Base-by-base conservation (phyloP, 2,797 vertebrate genomes). In the Acipenser oxyrinchus region DNA sequence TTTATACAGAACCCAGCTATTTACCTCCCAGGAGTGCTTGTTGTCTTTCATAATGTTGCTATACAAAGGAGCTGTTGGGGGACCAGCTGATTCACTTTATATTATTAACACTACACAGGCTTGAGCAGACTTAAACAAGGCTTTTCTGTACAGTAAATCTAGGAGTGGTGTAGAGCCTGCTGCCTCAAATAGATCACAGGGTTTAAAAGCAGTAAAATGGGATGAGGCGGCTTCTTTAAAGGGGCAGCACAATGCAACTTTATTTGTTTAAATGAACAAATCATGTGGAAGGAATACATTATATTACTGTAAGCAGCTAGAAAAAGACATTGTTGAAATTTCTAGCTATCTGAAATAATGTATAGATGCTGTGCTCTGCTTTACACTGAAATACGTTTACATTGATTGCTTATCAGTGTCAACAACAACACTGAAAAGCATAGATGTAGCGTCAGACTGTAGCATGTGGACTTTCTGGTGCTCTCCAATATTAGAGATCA, bases 51-150 rank as follows among this genome's bases (percentile, higher is more conserved):
- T 72, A 68, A 61, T 84, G 79, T 84, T 79, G 72, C 75, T 76
- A 81, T 78, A 83, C 84, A 84, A 78, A 86, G 84, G 81, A 72
- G 73, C 81, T 83, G 80, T 82, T 62, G 74, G 76, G 72, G 64
- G 75, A 78, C 68, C 74, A 76, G 72, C 77, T 79, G 82, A 83
- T 81, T 88, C 87, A 77, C 81, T 85, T 84, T 80, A 78, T 81
- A 82, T 89, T 88, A 88, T 82, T 87, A 82, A 87, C 84, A 86
- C 70, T 78, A 76, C 74, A 51, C 76, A 87, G 81, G 76, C 76
- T 79, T 68, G 69, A 75, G 72, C 63, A 55, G 66, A 50, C 61
- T 55, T 49, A 13, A 10, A 10, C 51, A 10, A 9, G 10, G 7
- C 65, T 58, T 4, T 10, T 8, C 68, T 66, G 63, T 57, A 60